A percentile compares a stretch with the other conserved stretches of the same genome.
Evolutionary conservation across 2,113 vertebrate species (phyloP).

Genomic region (Rhinogobius similis): DNA sequence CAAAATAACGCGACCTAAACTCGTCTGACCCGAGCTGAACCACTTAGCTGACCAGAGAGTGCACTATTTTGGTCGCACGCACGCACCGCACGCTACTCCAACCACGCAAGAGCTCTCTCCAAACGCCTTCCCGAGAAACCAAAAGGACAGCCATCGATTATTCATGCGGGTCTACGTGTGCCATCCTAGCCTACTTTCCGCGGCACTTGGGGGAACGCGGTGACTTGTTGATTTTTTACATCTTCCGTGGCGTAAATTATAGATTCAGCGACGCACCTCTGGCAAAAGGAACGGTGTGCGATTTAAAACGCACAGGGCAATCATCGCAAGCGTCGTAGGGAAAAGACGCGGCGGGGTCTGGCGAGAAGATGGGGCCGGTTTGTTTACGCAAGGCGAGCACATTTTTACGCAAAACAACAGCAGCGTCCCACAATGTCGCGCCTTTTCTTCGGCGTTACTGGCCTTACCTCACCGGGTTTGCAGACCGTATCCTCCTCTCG

Average conservation of each 20-base stretch:
- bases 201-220: constrained; percentile 17
- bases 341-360: too few species aligned
- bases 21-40: constrained; percentile 11
- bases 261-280: constrained; percentile 32
- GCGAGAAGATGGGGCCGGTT: neutral
- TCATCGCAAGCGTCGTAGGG: too few species aligned
- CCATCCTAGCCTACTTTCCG: constrained; percentile 53
- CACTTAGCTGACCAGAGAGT: neutral
- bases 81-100: neutral
- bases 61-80: neutral
- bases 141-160: constrained; percentile 35
- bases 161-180: constrained; percentile 31
- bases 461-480: constrained; percentile 54
- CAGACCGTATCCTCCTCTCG: constrained; percentile 44
- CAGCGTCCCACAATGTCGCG: neutral
- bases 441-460: neutral
- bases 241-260: constrained; percentile 47
- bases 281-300: constrained; percentile 28
- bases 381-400: neutral
- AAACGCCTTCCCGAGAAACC: constrained; percentile 35
- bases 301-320: neutral
- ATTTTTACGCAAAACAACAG: neutral
- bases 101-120: constrained; percentile 2
- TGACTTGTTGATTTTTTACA: constrained; percentile 55
- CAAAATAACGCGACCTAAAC: neutral